Evolutionary conservation across 2,797 vertebrate species (phyloP).

Genomic region (Micromesistius poutassou): DNA sequence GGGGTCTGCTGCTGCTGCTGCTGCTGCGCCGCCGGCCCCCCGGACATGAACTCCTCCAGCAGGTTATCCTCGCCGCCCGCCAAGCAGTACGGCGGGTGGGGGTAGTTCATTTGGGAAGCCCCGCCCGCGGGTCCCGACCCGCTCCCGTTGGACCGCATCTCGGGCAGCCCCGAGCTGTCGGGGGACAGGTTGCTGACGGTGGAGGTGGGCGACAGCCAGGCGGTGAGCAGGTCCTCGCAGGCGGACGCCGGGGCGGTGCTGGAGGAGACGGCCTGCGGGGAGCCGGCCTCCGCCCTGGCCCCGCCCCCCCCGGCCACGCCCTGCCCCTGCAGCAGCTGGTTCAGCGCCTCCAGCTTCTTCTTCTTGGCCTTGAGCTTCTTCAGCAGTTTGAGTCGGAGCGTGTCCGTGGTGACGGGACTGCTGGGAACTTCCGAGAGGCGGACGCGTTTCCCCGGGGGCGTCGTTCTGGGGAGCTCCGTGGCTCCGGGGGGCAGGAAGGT

Average conservation of each 20-base stretch:
- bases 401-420: slow-evolving; percentile 68
- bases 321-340: slow-evolving; percentile 60
- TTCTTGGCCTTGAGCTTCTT: slow-evolving; percentile 92
- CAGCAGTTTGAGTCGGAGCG: slow-evolving; percentile 82
- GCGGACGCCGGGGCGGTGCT: slow-evolving; percentile 60
- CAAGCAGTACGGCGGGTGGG: slow-evolving; percentile 36
- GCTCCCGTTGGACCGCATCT: slow-evolving; percentile 48
- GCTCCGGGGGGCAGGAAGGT: not conserved
- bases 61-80: slow-evolving; percentile 64
- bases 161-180: slow-evolving; percentile 72
- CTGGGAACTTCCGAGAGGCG: slow-evolving; percentile 26
- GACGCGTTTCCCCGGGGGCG: slow-evolving; percentile 28
- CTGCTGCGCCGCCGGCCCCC: too few species aligned
- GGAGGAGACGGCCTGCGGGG: slow-evolving; percentile 63
- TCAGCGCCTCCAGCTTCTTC: slow-evolving; percentile 83
- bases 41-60: slow-evolving; percentile 81
- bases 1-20: slow-evolving; percentile 54
- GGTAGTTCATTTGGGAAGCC: slow-evolving; percentile 31
- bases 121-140: slow-evolving; percentile 25
- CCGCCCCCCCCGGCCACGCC: slow-evolving; percentile 25
- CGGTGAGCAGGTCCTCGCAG: slow-evolving; percentile 77
- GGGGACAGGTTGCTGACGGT: slow-evolving; percentile 69
- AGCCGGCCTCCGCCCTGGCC: slow-evolving; percentile 67
- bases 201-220: slow-evolving; percentile 79
- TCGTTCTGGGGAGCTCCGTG: slow-evolving; percentile 18